Base-by-base conservation (phyloP, 2,888 invertebrate species). In the Drosophila trichaetosa region DNA sequence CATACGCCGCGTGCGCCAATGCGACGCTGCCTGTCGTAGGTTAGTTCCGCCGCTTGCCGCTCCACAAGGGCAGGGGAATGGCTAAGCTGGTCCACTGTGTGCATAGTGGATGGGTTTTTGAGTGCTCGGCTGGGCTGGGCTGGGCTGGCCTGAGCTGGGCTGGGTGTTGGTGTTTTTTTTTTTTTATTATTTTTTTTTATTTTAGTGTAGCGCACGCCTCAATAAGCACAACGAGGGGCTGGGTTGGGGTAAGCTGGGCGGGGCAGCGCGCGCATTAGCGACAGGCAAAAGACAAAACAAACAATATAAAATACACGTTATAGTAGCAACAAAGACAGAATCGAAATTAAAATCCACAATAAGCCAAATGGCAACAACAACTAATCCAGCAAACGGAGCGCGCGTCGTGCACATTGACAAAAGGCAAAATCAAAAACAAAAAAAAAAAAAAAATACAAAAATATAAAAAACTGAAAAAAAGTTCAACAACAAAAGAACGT, bases 1-100 rank as follows among this genome's bases (percentile, higher is more conserved):
- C 76, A 79, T 79, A 79, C 79, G 79, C 73, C 67, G 77, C 63
- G 78, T 75, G 69, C 54, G 69, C 74, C 80, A 81, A 79, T 58
- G 66, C 59, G 56, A 48, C 49, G 54, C 52, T 36, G 69, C 53
- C 70, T 81, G 82, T 69, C 82, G 67, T 81, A 82, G 81, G 82
- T 79, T 79, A 81, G 80, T 79, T 53, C 65, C 54, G 40, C 51
- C 51, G 62, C 10, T 31, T 51, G 36, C 31, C 51, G 69, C 54
- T 62, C 42, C 62, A 66, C 36, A 48, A 10, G 33, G 31, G n/a
- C 11, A 11, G 24, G 59, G 46, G 27, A 13, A 24, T 38, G 13
- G 13, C n/a, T 16, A 8, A 18, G 27, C 33, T 33, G 33, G 33
- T 4, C 2, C 36, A 24, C 29, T 24, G 0, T 24, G n/a, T 33